phyloP scores from a whole-genome alignment of 2,888 invertebrate genomes.

The Drosophila tripunctata region DNA sequence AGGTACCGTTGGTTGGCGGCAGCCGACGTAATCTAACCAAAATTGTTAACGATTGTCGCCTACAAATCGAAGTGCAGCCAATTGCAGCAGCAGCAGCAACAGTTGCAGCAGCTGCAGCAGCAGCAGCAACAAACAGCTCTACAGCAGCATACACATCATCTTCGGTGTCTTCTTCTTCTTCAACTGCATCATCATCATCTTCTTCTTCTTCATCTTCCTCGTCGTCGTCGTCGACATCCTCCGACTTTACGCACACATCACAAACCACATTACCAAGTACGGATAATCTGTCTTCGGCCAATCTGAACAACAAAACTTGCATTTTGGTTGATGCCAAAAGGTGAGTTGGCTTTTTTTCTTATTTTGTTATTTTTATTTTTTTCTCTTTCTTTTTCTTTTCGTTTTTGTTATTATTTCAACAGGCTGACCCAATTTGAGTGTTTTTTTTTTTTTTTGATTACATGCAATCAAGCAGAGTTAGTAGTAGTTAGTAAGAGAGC shows the following conservation, averaged over 20 bases:
- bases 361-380: neutral
- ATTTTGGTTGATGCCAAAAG: conserved; percentile 80
- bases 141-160: conserved; percentile 40
- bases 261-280: conserved; percentile 75
- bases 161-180: conserved; percentile 24
- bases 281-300: conserved; percentile 72
- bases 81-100: conserved; percentile 27
- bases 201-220: conserved; percentile 51
- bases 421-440: conserved; percentile 16
- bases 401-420: conserved; percentile 14
- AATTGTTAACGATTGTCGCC: conserved; percentile 76
- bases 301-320: conserved; percentile 80
- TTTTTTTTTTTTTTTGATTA: conserved; percentile 11
- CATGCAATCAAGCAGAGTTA: conserved; percentile 18
- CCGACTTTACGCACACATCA: conserved; percentile 74
- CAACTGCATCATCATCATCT: conserved; percentile 16
- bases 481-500: neutral
- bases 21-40: conserved; percentile 71
- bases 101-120: conserved; percentile 18
- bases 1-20: conserved; percentile 71
- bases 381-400: conserved; percentile 2
- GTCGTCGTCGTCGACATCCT: conserved; percentile 63
- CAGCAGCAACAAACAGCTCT: conserved; percentile 37
- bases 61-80: conserved; percentile 68
- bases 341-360: conserved; percentile 44